Base-by-base conservation (phyloP, 2,797 vertebrate species). In the Ficedula albicollis region DNA sequence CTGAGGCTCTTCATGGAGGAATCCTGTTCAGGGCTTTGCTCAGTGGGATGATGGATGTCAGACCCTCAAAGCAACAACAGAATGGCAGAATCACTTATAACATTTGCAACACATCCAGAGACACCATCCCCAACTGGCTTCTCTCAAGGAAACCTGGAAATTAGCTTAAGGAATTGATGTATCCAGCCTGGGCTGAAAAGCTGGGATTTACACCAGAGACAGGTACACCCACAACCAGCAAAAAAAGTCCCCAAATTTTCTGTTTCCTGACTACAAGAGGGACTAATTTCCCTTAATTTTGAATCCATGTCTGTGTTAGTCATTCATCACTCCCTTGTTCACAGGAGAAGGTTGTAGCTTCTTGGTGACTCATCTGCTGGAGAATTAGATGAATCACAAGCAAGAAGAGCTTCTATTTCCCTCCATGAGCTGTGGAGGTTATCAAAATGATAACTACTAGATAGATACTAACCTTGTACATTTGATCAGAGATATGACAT, bases 221-320 rank as follows among this genome's bases (percentile, higher is more conserved):
- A 86, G 11, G 26, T 75, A 75, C 32, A 66, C 8, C 19, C 39
- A 38, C 32, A 69, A 36, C 3, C 15, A 84, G 26, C 2, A 23
- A 25, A 68, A 62, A 27, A 62, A 20, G 17, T 15, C 59, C 48
- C n/a, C 12, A 13, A 41, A 23, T 51, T 68, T 44, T 26, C 52
- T 23, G 2, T 60, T 46, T 94, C 43, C 59, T 89, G 74, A 29
- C 52, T 79, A n/a, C 2, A 5, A 64, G 58, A 69, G 20, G 63
- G 81, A 92, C 54, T 93, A 16, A 81, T 86, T 95, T 94, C 56
- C 69, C 81, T 86, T 87, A 11, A 51, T 76, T 73, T 56, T 76
- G 16, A 78, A 60, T 86, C 60, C 63, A 5, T 85, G n/a, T 49
- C 36, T 72, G 6, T 1, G 3, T 93, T 81, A 92, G 77, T 94